Percentiles rank a stretch among this genome's conserved stretches.
These are phyloP conservation scores for Ceuthmochares aereus DNA, from an alignment of 2,113 vertebrate species.

Conservation along the genomic window DNA sequence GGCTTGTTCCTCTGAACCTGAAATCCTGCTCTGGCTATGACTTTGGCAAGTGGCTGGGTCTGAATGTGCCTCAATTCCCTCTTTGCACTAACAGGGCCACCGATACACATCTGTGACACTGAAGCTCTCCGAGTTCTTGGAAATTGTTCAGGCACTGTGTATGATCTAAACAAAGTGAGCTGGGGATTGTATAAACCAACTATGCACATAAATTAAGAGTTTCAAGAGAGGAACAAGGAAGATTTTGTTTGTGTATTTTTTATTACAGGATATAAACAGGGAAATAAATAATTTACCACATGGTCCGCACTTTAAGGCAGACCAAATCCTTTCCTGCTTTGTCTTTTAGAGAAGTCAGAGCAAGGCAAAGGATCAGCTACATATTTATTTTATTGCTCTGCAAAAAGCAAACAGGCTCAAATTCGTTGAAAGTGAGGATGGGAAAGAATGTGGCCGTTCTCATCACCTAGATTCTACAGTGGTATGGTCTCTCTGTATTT, in stretches of 20 bases:
- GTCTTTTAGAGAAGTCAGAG: slow-evolving; percentile 17
- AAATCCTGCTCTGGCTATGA: neutral
- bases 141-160: neutral
- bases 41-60: neutral
- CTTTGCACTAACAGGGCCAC: neutral
- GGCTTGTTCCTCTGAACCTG: neutral
- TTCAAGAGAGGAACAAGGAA: slow-evolving; percentile 13
- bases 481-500: neutral
- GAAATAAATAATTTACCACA: slow-evolving; percentile 47
- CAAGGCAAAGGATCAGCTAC: neutral
- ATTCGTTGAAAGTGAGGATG: neutral
- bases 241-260: slow-evolving; percentile 45
- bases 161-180: slow-evolving; percentile 1
- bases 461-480: neutral
- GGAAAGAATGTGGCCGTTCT: neutral
- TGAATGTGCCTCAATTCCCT: neutral
- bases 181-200: slow-evolving; percentile 11
- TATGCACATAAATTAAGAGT: neutral
- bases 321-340: neutral
- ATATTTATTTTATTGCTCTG: slow-evolving; percentile 2
- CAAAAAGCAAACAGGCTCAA: neutral
- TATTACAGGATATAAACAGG: slow-evolving; percentile 40
- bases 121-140: neutral
- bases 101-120: neutral
- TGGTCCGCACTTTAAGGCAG: neutral